Conservation (phyloP, 53 echinoderm and acorn worm species). For the Paracentrotus lividus region DNA sequence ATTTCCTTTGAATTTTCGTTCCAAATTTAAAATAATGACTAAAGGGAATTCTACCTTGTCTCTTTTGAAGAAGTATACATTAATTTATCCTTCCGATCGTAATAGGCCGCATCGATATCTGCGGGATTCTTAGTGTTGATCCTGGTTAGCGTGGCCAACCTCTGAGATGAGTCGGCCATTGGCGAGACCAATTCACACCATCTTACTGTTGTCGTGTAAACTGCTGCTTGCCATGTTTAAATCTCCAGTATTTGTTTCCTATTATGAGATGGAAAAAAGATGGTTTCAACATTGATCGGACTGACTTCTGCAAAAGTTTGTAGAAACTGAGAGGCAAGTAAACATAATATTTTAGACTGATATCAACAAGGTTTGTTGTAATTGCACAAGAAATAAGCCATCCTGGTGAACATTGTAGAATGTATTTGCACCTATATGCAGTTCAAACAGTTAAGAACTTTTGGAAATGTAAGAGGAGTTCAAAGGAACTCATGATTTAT, state of each 20-base stretch:
- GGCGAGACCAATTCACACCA: conserved; percentile 64
- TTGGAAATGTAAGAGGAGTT: no score
- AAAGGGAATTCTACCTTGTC: conserved; percentile 81
- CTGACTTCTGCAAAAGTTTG: no score
- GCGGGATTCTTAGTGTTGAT: conserved; percentile 80
- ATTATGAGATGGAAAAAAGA: background rate
- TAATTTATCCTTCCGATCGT: conserved; percentile 86
- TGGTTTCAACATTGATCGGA: background rate
- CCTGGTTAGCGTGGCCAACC: conserved; percentile 91
- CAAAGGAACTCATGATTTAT: no score
- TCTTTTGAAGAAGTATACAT: conserved; percentile 95
- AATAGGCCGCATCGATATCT: conserved; percentile 92
- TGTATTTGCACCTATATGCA: no score
- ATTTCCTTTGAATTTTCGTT: no score
- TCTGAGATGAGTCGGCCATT: conserved; percentile 78
- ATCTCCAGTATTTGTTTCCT: conserved; percentile 82
- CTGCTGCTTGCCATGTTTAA: conserved; percentile 69
- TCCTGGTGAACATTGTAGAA: no score
- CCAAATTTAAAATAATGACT: no score
- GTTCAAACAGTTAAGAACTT: no score
- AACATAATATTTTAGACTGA: no score
- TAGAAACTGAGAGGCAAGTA: no score
- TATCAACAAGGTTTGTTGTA: background rate
- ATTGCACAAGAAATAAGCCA: no score
- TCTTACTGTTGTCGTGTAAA: conserved; percentile 69